phyloP scores from a whole-genome alignment of 2,797 vertebrate species.

The Myripristis jacobus region DNA sequence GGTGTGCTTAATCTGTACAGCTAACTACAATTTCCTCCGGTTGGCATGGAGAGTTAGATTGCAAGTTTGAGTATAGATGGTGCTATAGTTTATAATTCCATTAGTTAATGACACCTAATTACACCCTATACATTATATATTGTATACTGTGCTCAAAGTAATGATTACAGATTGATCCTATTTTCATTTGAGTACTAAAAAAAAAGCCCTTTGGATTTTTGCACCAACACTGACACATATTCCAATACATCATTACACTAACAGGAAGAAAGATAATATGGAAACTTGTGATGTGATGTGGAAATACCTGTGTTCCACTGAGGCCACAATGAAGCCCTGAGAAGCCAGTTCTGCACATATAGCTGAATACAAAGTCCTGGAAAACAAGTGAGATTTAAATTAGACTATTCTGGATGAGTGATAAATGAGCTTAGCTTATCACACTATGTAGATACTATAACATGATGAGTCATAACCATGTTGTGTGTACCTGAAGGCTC shows the following conservation, averaged over 20 bases:
- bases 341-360: conserved; percentile 94
- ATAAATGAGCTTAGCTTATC: background rate
- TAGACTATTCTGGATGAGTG: background rate
- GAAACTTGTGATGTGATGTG: background rate
- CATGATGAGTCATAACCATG: background rate
- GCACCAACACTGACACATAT: no score
- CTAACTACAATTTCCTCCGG: conserved; percentile 44
- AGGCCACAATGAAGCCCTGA: conserved; percentile 93
- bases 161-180: no score
- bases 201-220: no score
- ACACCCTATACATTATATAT: background rate
- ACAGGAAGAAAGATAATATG: background rate
- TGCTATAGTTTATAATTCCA: background rate
- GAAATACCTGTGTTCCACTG: conserved; percentile 94
- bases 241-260: background rate
- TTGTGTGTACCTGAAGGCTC: conserved; percentile 90
- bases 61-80: background rate
- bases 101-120: background rate
- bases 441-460: background rate
- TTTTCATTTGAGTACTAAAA: no score
- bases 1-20: conserved; percentile 38
- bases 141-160: no score
- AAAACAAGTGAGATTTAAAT: conserved; percentile 17
- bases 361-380: conserved; percentile 94
- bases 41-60: conserved; percentile 6